Evolutionary conservation across 2,113 vertebrate genomes (phyloP), one percentile per base, ranked within the genome.

Genomic region (Raja brachyura): DNA sequence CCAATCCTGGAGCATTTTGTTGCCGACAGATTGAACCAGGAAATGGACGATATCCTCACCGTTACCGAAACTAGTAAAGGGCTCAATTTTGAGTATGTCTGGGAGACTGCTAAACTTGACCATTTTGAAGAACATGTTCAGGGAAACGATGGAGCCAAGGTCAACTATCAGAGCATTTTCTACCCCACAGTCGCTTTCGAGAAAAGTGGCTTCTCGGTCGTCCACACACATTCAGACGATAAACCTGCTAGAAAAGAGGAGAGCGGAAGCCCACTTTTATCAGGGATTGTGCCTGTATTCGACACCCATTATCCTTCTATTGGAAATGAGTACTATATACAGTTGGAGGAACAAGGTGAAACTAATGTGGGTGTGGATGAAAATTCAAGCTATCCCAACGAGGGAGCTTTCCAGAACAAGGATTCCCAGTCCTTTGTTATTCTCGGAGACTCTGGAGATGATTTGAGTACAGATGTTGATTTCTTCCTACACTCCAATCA

Each of bases 61-160:
- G 97, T 99, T 66, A 99, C 98, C 0, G 98, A 99, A 95, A 99
- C 98, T 0, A 99, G 98, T 95, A 98, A 97, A 63, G 99, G 99
- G 5, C 97, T 99, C 93, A 99, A 98, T 95, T 99, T 99, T 73
- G 99, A 99, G 93, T 99, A 98, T 0, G 96, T 99, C 56, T 99
- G 99, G 99, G 99, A 99, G 95, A 97, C 98, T 0, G 98, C 98
- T 93, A 99, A 98, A 94, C 98, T 98, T 0, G 98, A 99, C 94
- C 98, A 99, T 94, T 99, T 98, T 16, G 98, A 98, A 1, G 97
- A 95, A 90, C 97, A 95, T 22, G 93, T 94, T 18, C 97, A 93
- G 1, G 95, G 96, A 10, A 95, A 96, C 94, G 94, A 97, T 11
- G 98, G 98, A 6, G 96, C 98, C 11, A 96, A 96, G 2, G 93